Evolutionary conservation across 2,797 vertebrate genomes (phyloP).

Genomic region (Rhadinocentrus ornatus): DNA sequence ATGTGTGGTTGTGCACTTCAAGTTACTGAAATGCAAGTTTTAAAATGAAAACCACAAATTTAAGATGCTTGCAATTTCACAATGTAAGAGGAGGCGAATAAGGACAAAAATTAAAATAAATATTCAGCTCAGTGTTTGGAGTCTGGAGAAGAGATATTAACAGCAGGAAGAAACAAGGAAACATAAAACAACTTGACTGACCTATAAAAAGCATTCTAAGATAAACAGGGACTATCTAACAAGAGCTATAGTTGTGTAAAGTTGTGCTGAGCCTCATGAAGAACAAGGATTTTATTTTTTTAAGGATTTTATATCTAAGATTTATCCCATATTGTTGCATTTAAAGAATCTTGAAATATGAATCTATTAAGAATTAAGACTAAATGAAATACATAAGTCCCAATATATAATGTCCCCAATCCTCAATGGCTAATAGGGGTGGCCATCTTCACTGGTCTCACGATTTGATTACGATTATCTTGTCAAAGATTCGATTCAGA

Average conservation of each 20-base stretch:
- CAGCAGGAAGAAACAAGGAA: constrained; percentile 10
- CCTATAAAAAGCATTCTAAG: background rate
- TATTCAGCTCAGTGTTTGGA: constrained; percentile 9
- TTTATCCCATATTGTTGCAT: no score
- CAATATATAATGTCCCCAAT: no score
- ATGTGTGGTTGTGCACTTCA: constrained; percentile 40
- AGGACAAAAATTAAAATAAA: constrained; percentile 12
- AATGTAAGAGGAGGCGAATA: constrained; percentile 27
- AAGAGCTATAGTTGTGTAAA: background rate
- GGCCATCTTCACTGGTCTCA: no score
- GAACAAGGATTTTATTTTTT: no score
- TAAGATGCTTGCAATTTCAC: constrained; percentile 37
- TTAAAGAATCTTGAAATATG: no score
- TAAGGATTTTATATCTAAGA: no score
- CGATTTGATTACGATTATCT: no score
- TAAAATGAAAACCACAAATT: constrained; percentile 30
- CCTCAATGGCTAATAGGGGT: no score
- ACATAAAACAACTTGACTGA: constrained; percentile 1
- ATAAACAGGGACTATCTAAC: background rate
- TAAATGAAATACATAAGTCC: no score
- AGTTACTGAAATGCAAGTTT: constrained; percentile 40
- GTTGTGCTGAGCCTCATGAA: background rate
- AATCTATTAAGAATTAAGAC: no score
- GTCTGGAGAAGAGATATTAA: constrained; percentile 21
- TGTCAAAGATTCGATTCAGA: no score